Evolutionary conservation across 2,797 vertebrate genomes (phyloP).

Genomic region (Diplodus sargus): DNA sequence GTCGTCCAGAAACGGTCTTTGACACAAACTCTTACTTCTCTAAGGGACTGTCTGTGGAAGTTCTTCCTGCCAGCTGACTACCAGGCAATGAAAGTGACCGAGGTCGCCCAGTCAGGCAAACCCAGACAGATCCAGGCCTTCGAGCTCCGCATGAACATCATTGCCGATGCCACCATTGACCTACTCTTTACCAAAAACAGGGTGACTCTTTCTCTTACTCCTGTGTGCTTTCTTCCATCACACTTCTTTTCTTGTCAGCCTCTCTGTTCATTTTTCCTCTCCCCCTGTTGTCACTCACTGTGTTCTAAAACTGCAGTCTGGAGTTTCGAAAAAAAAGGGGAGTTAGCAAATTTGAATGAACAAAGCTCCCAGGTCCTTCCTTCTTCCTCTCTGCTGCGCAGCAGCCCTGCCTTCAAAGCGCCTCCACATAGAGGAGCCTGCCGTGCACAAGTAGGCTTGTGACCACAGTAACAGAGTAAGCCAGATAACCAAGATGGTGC

Average conservation of each 20-base stretch:
- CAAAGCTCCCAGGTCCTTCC: too few relatives aligned
- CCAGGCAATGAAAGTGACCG: slow-evolving; percentile 94
- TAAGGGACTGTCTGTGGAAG: slow-evolving; percentile 97
- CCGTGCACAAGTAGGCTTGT: too few relatives aligned
- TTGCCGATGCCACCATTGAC: slow-evolving; percentile 98
- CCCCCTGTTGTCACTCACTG: slow-evolving; percentile 17
- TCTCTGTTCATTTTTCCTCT: slow-evolving; percentile 43
- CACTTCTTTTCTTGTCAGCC: background rate
- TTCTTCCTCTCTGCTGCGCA: too few relatives aligned
- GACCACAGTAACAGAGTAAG: too few relatives aligned
- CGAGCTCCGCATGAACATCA: slow-evolving; percentile 99
- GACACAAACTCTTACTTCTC: background rate
- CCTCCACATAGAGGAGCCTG: too few relatives aligned
- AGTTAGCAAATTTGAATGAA: too few relatives aligned
- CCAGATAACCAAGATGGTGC: too few relatives aligned
- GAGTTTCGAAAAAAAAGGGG: too few relatives aligned
- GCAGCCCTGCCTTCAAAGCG: too few relatives aligned
- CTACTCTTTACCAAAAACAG: slow-evolving; percentile 99
- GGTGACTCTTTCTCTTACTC: slow-evolving; percentile 80
- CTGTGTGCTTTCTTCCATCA: background rate
- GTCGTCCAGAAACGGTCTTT: background rate
- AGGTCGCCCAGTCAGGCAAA: slow-evolving; percentile 91
- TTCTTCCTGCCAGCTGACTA: slow-evolving; percentile 98
- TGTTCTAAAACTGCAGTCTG: slow-evolving; percentile 19
- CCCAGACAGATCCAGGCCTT: slow-evolving; percentile 97